Evolutionary conservation across 2,888 invertebrate genomes (phyloP).

Genomic region (Busseola fusca): DNA sequence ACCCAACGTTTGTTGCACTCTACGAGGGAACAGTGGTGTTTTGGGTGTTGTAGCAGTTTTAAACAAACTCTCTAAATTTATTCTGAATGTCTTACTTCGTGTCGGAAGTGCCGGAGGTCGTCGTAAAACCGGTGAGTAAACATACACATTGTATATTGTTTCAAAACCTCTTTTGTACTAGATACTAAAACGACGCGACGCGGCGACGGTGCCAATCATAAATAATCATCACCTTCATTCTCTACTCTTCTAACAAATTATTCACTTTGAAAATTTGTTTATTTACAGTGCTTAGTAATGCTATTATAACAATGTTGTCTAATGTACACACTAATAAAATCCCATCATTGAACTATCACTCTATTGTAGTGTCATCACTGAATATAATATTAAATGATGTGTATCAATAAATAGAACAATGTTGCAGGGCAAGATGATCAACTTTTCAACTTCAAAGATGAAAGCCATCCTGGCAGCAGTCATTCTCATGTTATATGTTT

Average conservation of each 20-base stretch:
- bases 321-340: background rate
- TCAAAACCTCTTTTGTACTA: background rate
- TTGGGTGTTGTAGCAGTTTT: slow-evolving; percentile 3
- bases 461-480: slow-evolving; percentile 59
- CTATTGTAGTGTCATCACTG: background rate
- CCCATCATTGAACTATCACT: background rate
- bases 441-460: slow-evolving; percentile 55
- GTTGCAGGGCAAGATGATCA: slow-evolving; percentile 55
- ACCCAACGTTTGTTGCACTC: background rate
- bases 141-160: background rate
- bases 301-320: background rate
- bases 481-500: slow-evolving; percentile 64
- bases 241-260: background rate
- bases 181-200: background rate
- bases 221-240: too few relatives aligned
- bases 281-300: background rate
- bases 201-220: background rate
- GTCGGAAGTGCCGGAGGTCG: slow-evolving; percentile 64
- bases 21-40: slow-evolving; percentile 2
- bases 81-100: slow-evolving; percentile 55
- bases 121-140: slow-evolving; percentile 66
- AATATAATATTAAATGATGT: background rate
- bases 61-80: slow-evolving; percentile 20
- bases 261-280: background rate
- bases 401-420: background rate